These are phyloP conservation scores for Caradrina clavipalpis DNA, from an alignment of 2,888 invertebrate genomes.

Conservation along the genomic window DNA sequence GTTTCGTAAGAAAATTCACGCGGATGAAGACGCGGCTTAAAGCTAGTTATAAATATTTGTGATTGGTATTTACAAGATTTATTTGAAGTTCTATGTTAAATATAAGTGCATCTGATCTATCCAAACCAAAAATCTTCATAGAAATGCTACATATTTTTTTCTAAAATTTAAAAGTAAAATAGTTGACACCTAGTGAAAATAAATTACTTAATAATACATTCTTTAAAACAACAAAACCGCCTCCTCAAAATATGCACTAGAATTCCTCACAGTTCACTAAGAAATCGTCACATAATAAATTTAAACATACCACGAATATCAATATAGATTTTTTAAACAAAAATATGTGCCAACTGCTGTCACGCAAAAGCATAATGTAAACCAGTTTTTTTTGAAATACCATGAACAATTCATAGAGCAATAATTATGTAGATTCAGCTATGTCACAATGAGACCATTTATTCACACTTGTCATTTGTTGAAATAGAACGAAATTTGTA, in stretches of 20 bases:
- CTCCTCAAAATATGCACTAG: neutral
- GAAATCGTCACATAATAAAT: slow-evolving; percentile 17
- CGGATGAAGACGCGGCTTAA: too few species aligned
- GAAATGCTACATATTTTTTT: neutral
- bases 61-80: neutral
- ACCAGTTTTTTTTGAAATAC: slow-evolving; percentile 52
- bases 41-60: neutral
- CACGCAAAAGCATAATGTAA: slow-evolving; percentile 42
- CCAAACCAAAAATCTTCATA: neutral
- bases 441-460: slow-evolving; percentile 63
- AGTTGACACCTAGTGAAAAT: neutral
- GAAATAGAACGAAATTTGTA: slow-evolving; percentile 36
- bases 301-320: slow-evolving; percentile 30
- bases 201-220: too few species aligned
- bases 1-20: too few species aligned
- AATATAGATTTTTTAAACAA: slow-evolving; percentile 50
- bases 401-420: slow-evolving; percentile 58
- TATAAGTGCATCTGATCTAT: too few species aligned
- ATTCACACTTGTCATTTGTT: slow-evolving; percentile 61
- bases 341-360: slow-evolving; percentile 57
- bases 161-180: neutral
- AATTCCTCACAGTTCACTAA: slow-evolving; percentile 4
- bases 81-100: neutral
- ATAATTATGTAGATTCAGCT: slow-evolving; percentile 60
- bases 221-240: neutral